Conservation (phyloP, 2,888 invertebrate species). For the Mactromeris polynyma region DNA sequence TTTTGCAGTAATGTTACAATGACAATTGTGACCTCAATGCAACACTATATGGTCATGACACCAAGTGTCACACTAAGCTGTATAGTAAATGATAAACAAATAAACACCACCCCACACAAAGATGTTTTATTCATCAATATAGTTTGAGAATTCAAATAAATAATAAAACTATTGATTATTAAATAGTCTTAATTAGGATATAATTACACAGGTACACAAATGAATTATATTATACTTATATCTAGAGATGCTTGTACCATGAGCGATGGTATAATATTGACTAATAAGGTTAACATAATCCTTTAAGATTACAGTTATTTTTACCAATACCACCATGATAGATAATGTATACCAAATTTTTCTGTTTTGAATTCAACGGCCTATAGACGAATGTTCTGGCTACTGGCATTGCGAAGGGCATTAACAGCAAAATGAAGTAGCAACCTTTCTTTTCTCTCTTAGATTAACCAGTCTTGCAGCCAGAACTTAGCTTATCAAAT, state of each 20-base stretch:
- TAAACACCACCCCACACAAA: background rate
- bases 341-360: background rate
- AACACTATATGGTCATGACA: background rate
- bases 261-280: background rate
- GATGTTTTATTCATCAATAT: background rate
- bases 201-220: background rate
- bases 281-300: background rate
- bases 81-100: background rate
- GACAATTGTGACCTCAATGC: background rate
- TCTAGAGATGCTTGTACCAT: background rate
- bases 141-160: background rate
- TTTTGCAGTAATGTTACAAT: background rate
- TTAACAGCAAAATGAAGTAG: background rate
- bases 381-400: background rate
- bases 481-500: background rate
- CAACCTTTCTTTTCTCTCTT: background rate
- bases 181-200: background rate
- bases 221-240: background rate
- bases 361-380: background rate
- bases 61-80: background rate
- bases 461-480: background rate
- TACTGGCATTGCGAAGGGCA: background rate
- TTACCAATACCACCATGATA: background rate
- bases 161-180: background rate
- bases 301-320: background rate